Percentiles rank a stretch among this genome's conserved stretches.
Conservation (phyloP, 2,797 vertebrate genomes). For the Sus cebifrons region DNA sequence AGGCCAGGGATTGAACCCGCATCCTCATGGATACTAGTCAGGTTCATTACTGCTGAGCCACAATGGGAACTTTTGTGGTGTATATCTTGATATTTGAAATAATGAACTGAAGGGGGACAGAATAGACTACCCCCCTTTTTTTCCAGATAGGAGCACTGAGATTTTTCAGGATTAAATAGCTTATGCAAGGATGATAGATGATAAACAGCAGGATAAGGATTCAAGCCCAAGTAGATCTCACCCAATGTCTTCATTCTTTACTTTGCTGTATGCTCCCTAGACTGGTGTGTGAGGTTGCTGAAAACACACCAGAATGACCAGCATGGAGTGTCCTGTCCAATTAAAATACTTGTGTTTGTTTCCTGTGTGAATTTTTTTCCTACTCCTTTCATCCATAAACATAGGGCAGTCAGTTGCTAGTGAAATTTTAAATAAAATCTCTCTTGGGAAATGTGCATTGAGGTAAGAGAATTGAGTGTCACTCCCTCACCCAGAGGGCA, state of each 20-base stretch:
- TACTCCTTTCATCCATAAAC: background rate
- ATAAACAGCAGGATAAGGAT: background rate
- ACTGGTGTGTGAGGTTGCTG: background rate
- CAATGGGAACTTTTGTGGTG: too few relatives aligned
- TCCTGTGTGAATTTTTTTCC: slow-evolving; percentile 1
- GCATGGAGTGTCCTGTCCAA: too few relatives aligned
- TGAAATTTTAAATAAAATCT: slow-evolving; percentile 58
- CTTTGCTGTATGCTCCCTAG: background rate
- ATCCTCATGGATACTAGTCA: too few relatives aligned
- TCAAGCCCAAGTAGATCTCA: background rate
- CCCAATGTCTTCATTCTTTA: background rate
- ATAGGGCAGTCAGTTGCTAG: background rate
- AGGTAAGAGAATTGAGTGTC: slow-evolving; percentile 6
- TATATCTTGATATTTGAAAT: too few relatives aligned
- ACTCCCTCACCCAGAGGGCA: background rate
- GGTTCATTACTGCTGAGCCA: too few relatives aligned
- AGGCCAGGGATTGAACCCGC: too few relatives aligned
- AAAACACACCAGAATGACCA: background rate
- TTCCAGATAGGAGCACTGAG: background rate
- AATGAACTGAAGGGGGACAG: too few relatives aligned
- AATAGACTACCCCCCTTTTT: background rate
- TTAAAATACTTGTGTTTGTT: background rate
- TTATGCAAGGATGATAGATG: background rate
- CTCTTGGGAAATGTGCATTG: background rate
- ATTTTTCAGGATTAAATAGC: slow-evolving; percentile 18